phyloP scores from a whole-genome alignment of 2,113 vertebrate genomes.

The Coracopsis vasa region DNA sequence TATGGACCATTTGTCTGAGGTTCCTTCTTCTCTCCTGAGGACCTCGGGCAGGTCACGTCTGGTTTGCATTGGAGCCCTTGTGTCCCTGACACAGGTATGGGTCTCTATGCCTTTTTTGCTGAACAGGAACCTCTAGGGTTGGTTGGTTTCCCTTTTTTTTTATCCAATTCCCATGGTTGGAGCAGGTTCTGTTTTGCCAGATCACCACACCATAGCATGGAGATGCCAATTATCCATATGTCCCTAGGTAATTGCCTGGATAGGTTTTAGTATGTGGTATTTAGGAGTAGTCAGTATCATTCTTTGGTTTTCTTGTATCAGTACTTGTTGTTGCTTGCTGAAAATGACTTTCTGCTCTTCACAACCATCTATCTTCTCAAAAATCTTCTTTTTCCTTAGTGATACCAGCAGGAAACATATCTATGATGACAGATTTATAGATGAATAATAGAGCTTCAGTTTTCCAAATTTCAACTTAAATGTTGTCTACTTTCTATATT shows the following conservation, averaged over 20 bases:
- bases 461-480: neutral
- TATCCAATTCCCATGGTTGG: neutral
- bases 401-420: neutral
- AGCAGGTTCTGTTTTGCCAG: neutral
- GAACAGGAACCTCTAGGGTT: neutral
- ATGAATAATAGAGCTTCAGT: neutral
- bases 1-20: neutral
- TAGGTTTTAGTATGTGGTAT: neutral
- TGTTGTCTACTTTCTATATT: neutral
- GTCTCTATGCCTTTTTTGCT: neutral
- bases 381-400: neutral
- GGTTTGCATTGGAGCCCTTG: neutral
- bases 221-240: neutral
- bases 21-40: neutral
- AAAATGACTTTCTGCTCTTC: neutral
- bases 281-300: neutral
- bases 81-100: neutral
- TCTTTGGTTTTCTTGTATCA: neutral
- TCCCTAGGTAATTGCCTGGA: neutral
- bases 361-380: neutral
- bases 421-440: neutral
- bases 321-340: neutral
- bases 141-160: neutral
- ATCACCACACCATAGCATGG: neutral
- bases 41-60: neutral